Conservation (phyloP, 2,888 invertebrate genomes). For the Antheraea assamensis region DNA sequence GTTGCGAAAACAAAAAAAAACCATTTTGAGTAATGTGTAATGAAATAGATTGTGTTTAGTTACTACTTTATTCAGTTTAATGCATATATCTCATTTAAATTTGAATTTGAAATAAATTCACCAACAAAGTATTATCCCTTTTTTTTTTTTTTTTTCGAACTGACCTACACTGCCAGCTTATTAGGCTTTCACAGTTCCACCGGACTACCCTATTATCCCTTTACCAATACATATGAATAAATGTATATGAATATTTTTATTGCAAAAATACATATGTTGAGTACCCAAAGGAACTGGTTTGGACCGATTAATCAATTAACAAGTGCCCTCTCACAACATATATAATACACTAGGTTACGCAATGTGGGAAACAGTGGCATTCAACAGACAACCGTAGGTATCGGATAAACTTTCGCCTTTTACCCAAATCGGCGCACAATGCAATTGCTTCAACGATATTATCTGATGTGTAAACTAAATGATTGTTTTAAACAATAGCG, state of each 20-base stretch:
- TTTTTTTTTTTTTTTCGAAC: too few species aligned
- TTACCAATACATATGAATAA: too few species aligned
- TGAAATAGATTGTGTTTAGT: not conserved
- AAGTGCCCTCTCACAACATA: slow-evolving; percentile 27
- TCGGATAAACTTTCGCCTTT: slow-evolving; percentile 62
- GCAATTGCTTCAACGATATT: slow-evolving; percentile 5
- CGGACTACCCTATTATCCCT: too few species aligned
- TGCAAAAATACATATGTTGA: too few species aligned
- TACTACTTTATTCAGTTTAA: not conserved
- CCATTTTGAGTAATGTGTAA: not conserved
- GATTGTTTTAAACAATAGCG: slow-evolving; percentile 24
- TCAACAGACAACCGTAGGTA: slow-evolving; percentile 35
- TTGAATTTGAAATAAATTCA: not conserved
- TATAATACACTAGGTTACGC: slow-evolving; percentile 43
- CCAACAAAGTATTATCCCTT: too few species aligned
- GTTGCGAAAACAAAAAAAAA: not conserved
- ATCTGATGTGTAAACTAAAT: slow-evolving; percentile 39
- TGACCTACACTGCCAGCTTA: too few species aligned
- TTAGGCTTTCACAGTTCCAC: too few species aligned
- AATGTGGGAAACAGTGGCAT: slow-evolving; percentile 37
- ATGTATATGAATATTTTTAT: too few species aligned
- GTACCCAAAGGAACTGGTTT: not conserved
- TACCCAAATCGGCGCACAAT: slow-evolving; percentile 47
- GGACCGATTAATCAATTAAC: slow-evolving; percentile 6
- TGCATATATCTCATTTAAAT: not conserved